phyloP scores from a whole-genome alignment of 1,140 invertebrate species.

The Bombus picipes region DNA sequence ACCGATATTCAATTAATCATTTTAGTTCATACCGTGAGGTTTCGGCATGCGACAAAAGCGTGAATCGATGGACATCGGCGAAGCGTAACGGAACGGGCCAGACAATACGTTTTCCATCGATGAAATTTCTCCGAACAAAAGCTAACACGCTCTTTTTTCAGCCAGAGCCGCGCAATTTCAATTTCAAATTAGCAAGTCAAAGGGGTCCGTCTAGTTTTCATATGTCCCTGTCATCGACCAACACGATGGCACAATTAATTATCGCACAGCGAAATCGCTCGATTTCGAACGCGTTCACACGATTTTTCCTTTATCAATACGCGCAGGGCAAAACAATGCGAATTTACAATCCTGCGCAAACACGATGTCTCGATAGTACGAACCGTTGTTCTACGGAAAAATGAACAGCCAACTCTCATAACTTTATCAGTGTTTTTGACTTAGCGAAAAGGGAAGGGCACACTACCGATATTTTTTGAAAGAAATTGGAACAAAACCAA shows the following conservation, averaged over 20 bases:
- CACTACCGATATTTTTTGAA: neutral
- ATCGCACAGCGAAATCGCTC: slow-evolving; percentile 6
- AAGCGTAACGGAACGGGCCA: slow-evolving; percentile 62
- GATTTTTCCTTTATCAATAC: neutral
- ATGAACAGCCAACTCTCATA: neutral
- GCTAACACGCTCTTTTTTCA: slow-evolving; percentile 58
- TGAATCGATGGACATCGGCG: slow-evolving; percentile 65
- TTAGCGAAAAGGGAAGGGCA: neutral
- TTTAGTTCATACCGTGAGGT: slow-evolving; percentile 67
- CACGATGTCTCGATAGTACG: neutral
- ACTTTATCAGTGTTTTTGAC: neutral
- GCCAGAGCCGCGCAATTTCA: slow-evolving; percentile 32
- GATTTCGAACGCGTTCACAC: neutral
- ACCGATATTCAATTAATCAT: slow-evolving; percentile 71
- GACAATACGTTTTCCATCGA: slow-evolving; percentile 67
- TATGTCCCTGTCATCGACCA: neutral
- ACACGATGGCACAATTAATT: slow-evolving; percentile 53
- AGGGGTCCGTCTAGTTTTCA: slow-evolving; percentile 19
- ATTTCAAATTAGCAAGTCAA: slow-evolving; percentile 66
- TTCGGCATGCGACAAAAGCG: slow-evolving; percentile 67
- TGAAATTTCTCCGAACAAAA: slow-evolving; percentile 69
- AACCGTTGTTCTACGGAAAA: neutral
- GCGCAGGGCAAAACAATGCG: neutral
- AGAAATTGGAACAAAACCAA: neutral
- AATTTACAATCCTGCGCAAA: neutral